A percentile compares a stretch with the other conserved stretches of the same genome.
Evolutionary conservation across 1,140 invertebrate species (phyloP).

Genomic region (Tetragnatha versicolor): DNA sequence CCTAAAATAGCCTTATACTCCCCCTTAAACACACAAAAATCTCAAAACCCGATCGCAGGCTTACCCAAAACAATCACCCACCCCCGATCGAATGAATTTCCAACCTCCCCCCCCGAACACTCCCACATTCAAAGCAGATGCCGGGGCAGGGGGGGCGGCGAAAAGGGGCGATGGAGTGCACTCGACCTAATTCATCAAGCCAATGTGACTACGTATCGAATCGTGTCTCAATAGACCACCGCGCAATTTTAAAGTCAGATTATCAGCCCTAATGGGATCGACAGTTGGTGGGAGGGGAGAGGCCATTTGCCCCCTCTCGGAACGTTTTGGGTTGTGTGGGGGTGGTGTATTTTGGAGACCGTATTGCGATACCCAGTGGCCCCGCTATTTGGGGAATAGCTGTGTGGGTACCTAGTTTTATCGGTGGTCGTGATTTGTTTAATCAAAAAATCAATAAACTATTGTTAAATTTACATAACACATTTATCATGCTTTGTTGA

Average conservation of each 20-base stretch:
- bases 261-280: slow-evolving; percentile 38
- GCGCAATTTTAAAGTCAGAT: slow-evolving; percentile 53
- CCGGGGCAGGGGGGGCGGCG: neutral
- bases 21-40: too few species aligned
- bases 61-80: too few species aligned
- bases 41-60: too few species aligned
- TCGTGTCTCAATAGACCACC: slow-evolving; percentile 42
- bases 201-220: slow-evolving; percentile 47
- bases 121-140: slow-evolving; percentile 13
- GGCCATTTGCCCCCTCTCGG: neutral
- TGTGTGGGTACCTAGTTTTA: too few species aligned
- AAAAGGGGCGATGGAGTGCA: neutral
- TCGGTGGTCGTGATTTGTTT: too few species aligned
- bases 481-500: too few species aligned
- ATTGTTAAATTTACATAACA: too few species aligned
- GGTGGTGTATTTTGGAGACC: too few species aligned
- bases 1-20: too few species aligned
- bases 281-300: slow-evolving; percentile 13
- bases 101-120: neutral
- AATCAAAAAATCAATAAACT: too few species aligned
- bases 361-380: too few species aligned
- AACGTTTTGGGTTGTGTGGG: neutral
- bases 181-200: slow-evolving; percentile 53
- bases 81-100: neutral
- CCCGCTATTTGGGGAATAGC: too few species aligned